Conservation (phyloP, 92 coral and sea anemone species). For the Micromussa lordhowensis region DNA sequence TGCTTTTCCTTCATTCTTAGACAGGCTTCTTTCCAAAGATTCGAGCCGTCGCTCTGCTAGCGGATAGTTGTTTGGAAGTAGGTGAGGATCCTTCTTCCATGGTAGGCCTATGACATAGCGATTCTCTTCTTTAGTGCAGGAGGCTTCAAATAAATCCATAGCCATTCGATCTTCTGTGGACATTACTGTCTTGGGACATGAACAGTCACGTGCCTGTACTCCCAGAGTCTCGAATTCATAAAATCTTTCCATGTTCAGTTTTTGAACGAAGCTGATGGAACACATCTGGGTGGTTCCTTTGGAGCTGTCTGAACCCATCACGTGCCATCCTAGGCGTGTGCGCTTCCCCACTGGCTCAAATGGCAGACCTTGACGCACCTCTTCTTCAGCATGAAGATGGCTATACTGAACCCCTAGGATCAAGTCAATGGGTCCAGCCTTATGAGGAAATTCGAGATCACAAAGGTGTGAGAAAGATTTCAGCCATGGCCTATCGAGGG, state of each 20-base stretch:
- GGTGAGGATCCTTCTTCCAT: no score
- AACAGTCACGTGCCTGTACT: no score
- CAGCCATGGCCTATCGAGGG: no score
- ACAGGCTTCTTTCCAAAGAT: slow-evolving; percentile 30
- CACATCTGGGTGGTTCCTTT: background rate
- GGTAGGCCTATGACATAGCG: background rate
- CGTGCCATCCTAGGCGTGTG: slow-evolving; percentile 10
- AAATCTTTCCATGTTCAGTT: background rate
- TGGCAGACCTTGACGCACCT: slow-evolving; percentile 24
- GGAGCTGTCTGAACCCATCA: no score
- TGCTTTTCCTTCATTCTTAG: slow-evolving; percentile 6
- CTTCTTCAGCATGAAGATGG: slow-evolving; percentile 22
- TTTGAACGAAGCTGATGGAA: background rate
- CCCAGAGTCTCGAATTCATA: background rate
- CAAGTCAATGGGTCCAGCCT: slow-evolving; percentile 39
- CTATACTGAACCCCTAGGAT: slow-evolving; percentile 49
- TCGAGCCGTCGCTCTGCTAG: slow-evolving; percentile 40
- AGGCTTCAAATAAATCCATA: no score
- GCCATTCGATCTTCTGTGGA: no score
- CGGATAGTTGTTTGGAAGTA: slow-evolving; percentile 49
- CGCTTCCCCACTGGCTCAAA: background rate
- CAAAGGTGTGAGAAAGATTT: slow-evolving; percentile 29
- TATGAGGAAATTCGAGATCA: slow-evolving; percentile 25
- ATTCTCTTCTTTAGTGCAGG: no score
- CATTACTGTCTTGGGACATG: no score